Conservation (phyloP, 2,113 vertebrate genomes). For the Mustela nigripes region DNA sequence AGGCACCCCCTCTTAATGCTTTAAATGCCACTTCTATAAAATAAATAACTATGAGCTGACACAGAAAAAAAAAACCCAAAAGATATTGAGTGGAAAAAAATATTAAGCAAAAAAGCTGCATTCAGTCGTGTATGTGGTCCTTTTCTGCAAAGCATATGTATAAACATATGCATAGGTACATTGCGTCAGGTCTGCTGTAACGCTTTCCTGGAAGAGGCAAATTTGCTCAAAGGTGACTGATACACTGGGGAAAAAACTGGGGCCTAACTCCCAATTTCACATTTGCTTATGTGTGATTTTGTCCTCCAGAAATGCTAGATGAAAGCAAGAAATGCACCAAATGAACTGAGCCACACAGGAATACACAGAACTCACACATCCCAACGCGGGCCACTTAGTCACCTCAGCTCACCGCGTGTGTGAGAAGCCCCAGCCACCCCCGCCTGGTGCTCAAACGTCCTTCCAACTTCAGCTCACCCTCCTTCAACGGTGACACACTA, state of each 20-base stretch:
- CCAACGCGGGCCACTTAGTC: neutral
- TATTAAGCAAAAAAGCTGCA: conserved; percentile 7
- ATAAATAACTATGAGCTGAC: neutral
- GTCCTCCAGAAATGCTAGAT: neutral
- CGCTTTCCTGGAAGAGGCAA: neutral
- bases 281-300: neutral
- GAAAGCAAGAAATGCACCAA: conserved; percentile 39
- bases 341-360: neutral
- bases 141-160: neutral
- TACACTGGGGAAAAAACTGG: neutral
- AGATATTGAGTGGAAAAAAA: conserved; percentile 18
- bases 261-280: conserved; percentile 9
- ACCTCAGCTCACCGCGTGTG: fast-evolving
- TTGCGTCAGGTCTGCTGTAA: neutral
- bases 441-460: neutral
- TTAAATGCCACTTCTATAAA: conserved; percentile 32
- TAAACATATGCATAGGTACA: neutral
- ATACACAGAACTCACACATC: neutral
- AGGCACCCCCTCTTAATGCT: neutral
- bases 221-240: neutral
- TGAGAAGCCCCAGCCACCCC: neutral
- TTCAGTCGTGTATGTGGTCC: neutral
- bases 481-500: neutral
- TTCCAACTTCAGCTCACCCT: neutral
- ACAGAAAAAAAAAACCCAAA: neutral